A percentile compares a stretch with the other conserved stretches of the same genome.
These are phyloP conservation scores for Sebastes glaucus DNA, from an alignment of 2,797 vertebrate genomes.

Conservation along the genomic window DNA sequence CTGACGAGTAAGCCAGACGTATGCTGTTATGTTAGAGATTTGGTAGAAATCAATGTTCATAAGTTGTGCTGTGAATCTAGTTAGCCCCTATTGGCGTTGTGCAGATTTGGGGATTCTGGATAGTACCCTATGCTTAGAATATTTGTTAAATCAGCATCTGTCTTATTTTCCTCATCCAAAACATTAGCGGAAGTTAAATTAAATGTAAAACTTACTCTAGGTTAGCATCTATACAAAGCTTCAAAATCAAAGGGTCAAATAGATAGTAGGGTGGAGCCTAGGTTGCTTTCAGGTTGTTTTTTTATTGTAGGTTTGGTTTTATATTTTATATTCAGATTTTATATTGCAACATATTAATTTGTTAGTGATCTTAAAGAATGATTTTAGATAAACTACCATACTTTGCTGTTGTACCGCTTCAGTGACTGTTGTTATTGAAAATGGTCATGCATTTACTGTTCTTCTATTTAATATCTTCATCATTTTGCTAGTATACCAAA, in stretches of 20 bases:
- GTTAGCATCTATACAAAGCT: not conserved
- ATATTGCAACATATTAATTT: constrained; percentile 6
- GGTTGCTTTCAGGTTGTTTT: constrained; percentile 24
- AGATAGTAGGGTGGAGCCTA: not conserved
- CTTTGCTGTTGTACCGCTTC: not conserved
- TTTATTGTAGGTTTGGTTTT: constrained; percentile 40
- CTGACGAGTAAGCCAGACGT: constrained; percentile 55
- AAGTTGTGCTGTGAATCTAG: not conserved
- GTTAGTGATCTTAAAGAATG: constrained; percentile 31
- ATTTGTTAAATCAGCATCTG: constrained; percentile 15
- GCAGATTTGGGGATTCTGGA: not conserved
- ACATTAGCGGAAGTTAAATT: not conserved
- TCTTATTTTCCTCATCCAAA: not conserved
- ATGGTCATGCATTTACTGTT: constrained; percentile 1
- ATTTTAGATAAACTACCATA: constrained; percentile 30
- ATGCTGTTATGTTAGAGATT: not conserved
- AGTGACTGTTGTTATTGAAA: not conserved
- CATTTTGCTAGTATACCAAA: not conserved
- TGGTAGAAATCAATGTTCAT: not conserved
- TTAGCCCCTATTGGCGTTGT: not conserved
- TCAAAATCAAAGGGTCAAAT: constrained; percentile 6
- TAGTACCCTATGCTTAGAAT: not conserved
- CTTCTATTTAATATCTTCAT: not conserved
- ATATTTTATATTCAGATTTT: constrained; percentile 45
- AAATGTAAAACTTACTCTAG: not conserved